Conservation (phyloP, 2,113 vertebrate species). For the Pyrgilauda ruficollis region DNA sequence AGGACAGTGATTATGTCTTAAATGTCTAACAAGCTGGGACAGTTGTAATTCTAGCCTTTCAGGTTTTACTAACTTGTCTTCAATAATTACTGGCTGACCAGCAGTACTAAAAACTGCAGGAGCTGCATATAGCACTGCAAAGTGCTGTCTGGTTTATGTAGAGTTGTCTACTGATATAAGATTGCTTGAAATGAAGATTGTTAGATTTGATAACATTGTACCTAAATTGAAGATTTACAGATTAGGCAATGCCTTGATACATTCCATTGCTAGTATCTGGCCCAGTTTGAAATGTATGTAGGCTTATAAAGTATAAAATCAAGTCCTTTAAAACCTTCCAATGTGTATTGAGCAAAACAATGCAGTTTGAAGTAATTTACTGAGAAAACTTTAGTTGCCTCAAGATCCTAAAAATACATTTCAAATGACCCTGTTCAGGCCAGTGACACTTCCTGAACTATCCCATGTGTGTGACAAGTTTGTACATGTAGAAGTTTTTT, state of each 20-base stretch:
- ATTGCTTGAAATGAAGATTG: not conserved
- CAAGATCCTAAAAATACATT: not conserved
- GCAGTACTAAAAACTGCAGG: not conserved
- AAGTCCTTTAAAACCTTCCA: not conserved
- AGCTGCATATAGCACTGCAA: not conserved
- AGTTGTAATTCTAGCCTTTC: slow-evolving; percentile 2
- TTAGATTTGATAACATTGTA: not conserved
- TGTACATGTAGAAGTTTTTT: not conserved
- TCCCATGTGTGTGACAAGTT: not conserved
- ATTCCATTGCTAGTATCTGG: not conserved
- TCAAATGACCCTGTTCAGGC: not conserved
- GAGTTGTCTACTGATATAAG: not conserved
- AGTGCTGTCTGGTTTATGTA: not conserved
- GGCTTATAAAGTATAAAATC: not conserved
- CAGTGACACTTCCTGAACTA: not conserved
- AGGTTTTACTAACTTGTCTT: slow-evolving; percentile 4
- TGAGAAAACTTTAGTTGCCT: not conserved
- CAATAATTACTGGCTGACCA: not conserved
- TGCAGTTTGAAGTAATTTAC: not conserved
- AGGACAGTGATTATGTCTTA: not conserved
- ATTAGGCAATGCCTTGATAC: not conserved
- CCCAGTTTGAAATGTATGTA: not conserved
- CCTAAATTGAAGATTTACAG: not conserved
- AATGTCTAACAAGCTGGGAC: not conserved
- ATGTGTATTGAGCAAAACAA: not conserved